These are phyloP conservation scores for Sciurus vulgaris DNA, from an alignment of 2,797 vertebrate species.

Conservation along the genomic window DNA sequence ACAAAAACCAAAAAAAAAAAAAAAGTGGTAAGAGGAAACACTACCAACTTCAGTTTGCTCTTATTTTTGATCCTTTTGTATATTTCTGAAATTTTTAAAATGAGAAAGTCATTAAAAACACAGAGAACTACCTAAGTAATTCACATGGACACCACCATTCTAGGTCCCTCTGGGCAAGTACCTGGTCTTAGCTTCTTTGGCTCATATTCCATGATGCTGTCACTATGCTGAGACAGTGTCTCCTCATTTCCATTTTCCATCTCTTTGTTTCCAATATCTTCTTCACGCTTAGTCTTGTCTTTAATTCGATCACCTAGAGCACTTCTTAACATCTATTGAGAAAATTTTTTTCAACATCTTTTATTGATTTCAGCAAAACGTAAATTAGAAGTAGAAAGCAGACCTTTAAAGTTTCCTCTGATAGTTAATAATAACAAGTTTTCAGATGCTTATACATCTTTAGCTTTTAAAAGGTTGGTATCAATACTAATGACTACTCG, in stretches of 20 bases:
- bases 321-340: conserved; percentile 93
- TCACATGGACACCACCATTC: neutral
- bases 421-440: neutral
- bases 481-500: neutral
- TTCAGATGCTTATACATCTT: neutral
- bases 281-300: conserved; percentile 57
- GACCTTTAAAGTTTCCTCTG: neutral
- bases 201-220: conserved; percentile 90
- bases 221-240: conserved; percentile 92
- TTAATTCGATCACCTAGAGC: conserved; percentile 88
- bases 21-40: neutral
- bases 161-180: conserved; percentile 70
- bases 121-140: neutral
- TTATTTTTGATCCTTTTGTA: neutral
- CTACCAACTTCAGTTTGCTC: conserved; percentile 1
- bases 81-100: conserved; percentile 51
- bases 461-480: conserved; percentile 16
- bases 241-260: conserved; percentile 89
- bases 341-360: conserved; percentile 64
- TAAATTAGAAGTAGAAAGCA: neutral
- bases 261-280: conserved; percentile 87
- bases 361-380: conserved; percentile 53
- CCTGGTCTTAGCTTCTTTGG: conserved; percentile 85
- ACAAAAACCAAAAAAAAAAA: neutral
- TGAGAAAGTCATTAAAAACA: neutral